Percentiles rank a stretch among this genome's conserved stretches.
Evolutionary conservation across 1,140 invertebrate genomes (phyloP).

Genomic region (Lineus longissimus): DNA sequence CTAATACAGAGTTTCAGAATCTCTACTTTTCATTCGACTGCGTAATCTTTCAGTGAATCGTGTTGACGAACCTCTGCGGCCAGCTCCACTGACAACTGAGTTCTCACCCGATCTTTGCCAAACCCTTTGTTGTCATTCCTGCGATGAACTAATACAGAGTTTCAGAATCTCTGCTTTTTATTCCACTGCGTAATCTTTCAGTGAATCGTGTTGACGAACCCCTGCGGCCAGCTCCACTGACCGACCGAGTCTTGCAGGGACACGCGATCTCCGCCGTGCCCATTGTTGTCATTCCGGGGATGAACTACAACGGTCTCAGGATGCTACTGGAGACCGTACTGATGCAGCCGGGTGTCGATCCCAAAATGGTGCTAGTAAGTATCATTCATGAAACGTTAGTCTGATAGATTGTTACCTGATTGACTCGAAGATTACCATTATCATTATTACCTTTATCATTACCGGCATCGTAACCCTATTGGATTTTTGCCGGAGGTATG

Average conservation of each 20-base stretch:
- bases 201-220: conserved; percentile 52
- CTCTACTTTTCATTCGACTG: too few species aligned
- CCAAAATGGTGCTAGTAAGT: conserved; percentile 45
- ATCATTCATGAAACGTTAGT: conserved; percentile 2
- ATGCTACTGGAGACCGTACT: conserved; percentile 56
- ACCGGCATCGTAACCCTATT: too few species aligned
- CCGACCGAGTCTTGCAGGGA: conserved; percentile 49
- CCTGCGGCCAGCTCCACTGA: conserved; percentile 51
- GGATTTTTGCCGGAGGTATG: too few species aligned
- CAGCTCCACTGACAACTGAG: conserved; percentile 53
- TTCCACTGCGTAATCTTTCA: conserved; percentile 22
- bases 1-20: too few species aligned
- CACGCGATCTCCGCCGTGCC: conserved; percentile 55
- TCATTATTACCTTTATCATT: too few species aligned
- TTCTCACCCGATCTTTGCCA: too few species aligned
- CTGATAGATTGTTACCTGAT: too few species aligned
- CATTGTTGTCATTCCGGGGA: conserved; percentile 54
- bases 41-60: conserved; percentile 39
- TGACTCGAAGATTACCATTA: too few species aligned
- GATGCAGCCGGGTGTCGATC: conserved; percentile 56
- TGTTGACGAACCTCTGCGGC: conserved; percentile 52
- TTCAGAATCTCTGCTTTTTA: too few species aligned
- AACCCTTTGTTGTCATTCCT: too few species aligned
- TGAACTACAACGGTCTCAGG: conserved; percentile 49
- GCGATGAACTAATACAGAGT: too few species aligned